These are phyloP conservation scores for Sternotherus odoratus DNA, from an alignment of 2,797 vertebrate species.

Conservation along the genomic window DNA sequence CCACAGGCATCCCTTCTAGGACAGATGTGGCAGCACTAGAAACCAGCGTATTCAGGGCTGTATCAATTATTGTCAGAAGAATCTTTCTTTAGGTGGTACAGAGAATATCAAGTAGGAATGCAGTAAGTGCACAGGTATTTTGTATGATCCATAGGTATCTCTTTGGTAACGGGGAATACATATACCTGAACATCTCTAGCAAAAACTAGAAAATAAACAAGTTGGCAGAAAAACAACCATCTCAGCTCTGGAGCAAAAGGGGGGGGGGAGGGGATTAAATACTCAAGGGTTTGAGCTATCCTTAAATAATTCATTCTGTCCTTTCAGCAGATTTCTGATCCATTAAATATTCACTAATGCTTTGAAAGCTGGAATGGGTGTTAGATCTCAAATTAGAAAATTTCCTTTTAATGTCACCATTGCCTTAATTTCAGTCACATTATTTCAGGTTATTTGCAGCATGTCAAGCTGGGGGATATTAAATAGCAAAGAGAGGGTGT, in stretches of 20 bases:
- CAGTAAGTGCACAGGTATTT: neutral
- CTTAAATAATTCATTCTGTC: conserved; percentile 65
- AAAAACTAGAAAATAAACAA: neutral
- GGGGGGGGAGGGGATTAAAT: conserved; percentile 20
- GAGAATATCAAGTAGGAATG: neutral
- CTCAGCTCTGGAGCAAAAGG: neutral
- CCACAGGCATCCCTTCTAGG: neutral
- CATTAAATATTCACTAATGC: conserved; percentile 70
- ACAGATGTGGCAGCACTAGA: neutral
- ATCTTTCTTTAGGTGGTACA: neutral
- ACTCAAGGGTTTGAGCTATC: conserved; percentile 35
- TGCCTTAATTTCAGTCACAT: conserved; percentile 25
- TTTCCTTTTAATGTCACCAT: conserved; percentile 50
- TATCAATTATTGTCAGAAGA: neutral
- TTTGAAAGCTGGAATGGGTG: conserved; percentile 56
- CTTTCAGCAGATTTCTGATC: conserved; percentile 47
- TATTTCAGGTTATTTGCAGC: conserved; percentile 52
- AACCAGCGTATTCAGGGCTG: neutral
- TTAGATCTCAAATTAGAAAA: conserved; percentile 68
- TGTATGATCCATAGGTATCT: neutral
- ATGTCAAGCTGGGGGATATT: conserved; percentile 22
- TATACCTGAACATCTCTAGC: neutral
- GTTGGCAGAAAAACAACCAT: conserved; percentile 16
- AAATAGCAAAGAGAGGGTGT: conserved; percentile 19
- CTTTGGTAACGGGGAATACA: neutral